Evolutionary conservation across 2,888 invertebrate species (phyloP).

Genomic region (Coremacera marginata): DNA sequence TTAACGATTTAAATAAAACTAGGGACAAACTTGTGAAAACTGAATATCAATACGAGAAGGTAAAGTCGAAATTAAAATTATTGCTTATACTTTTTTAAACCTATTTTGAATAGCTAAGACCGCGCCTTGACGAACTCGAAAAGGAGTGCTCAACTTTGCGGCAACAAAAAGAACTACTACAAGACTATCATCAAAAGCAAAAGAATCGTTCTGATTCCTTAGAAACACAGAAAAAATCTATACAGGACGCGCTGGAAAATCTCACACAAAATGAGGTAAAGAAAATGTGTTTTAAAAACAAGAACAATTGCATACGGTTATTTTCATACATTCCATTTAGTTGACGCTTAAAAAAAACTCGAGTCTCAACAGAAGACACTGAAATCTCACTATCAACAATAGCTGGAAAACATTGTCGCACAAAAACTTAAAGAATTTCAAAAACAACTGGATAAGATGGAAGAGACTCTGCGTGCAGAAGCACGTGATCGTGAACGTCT

Average conservation of each 20-base stretch:
- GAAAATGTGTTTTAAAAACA: neutral
- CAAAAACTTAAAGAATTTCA: constrained; percentile 84
- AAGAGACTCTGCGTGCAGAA: constrained; percentile 75
- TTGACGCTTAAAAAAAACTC: constrained; percentile 72
- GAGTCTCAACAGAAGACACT: constrained; percentile 77
- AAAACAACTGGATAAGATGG: constrained; percentile 78
- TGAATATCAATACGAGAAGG: constrained; percentile 72
- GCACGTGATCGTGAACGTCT: constrained; percentile 75
- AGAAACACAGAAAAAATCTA: constrained; percentile 72
- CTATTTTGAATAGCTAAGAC: constrained; percentile 60
- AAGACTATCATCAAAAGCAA: constrained; percentile 72
- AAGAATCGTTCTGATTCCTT: constrained; percentile 69
- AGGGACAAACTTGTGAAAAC: constrained; percentile 68
- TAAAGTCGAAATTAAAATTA: constrained; percentile 51
- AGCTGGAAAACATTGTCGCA: constrained; percentile 82
- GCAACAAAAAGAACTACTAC: constrained; percentile 70
- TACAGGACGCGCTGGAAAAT: constrained; percentile 70
- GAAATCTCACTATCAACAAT: constrained; percentile 82
- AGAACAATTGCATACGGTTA: neutral
- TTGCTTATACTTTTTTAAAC: neutral
- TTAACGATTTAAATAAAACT: constrained; percentile 66
- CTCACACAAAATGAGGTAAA: constrained; percentile 71
- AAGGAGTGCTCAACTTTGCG: constrained; percentile 73
- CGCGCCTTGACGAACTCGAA: constrained; percentile 74
- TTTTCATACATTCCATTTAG: constrained; percentile 58